Percentiles rank a stretch among this genome's conserved stretches.
Conservation (phyloP, 2,797 vertebrate genomes). For the Bradypodion pumilum region DNA sequence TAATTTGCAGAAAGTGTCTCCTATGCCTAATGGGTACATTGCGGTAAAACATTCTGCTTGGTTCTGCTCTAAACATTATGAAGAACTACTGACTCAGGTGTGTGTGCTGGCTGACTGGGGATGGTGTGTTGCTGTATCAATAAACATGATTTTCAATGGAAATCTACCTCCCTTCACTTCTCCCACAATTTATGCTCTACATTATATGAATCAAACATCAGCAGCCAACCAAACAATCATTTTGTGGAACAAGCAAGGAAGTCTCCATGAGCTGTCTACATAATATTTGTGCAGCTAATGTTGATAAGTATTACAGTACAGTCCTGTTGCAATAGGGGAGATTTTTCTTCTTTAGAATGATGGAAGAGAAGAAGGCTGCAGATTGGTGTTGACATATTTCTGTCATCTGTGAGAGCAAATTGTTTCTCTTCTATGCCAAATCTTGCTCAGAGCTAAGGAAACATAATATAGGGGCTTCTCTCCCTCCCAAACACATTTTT, state of each 20-base stretch:
- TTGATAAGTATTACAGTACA: constrained; percentile 26
- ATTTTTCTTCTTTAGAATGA: constrained; percentile 38
- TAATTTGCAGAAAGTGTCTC: background rate
- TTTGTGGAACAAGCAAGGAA: constrained; percentile 53
- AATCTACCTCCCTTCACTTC: constrained; percentile 47
- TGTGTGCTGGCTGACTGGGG: background rate
- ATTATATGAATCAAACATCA: constrained; percentile 59
- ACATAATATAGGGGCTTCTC: background rate
- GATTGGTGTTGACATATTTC: background rate
- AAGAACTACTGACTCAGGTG: too few relatives aligned
- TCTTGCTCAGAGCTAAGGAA: background rate
- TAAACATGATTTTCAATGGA: constrained; percentile 65
- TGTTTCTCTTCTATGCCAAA: background rate
- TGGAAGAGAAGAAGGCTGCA: background rate
- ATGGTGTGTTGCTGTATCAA: constrained; percentile 61
- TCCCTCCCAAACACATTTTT: background rate
- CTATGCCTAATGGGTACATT: background rate
- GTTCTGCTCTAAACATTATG: background rate
- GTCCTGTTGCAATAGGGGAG: background rate
- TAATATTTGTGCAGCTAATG: constrained; percentile 44
- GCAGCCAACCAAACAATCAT: constrained; percentile 58
- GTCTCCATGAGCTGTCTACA: constrained; percentile 47
- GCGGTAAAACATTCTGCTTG: background rate
- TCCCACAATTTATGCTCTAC: background rate
- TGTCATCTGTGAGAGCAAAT: background rate